Conservation (phyloP, 53 echinoderm and acorn worm genomes). For the Holothuria scabra region DNA sequence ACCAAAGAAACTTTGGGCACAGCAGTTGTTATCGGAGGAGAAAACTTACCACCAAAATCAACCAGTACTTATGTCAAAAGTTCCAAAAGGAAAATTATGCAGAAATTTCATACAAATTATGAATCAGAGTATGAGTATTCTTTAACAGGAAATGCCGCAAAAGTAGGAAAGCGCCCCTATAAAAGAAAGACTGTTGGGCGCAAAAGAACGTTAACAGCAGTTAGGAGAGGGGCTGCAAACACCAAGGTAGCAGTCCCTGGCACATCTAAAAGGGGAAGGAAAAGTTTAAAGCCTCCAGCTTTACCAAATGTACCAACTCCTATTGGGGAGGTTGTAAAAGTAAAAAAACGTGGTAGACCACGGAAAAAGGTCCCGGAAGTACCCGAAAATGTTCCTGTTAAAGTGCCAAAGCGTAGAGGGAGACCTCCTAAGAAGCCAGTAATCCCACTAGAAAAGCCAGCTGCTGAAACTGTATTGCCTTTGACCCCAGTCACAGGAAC, state of each 20-base stretch:
- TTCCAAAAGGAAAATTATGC: conserved; percentile 48
- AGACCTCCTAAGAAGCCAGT: conserved; percentile 60
- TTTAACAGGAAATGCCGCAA: conserved; percentile 45
- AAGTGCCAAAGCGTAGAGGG: conserved; percentile 57
- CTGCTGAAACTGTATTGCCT: conserved; percentile 37
- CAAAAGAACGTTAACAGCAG: conserved; percentile 24
- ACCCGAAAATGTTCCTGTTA: conserved; percentile 18
- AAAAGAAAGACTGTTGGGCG: conserved; percentile 39
- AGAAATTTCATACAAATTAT: conserved; percentile 45
- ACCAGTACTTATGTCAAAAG: conserved; percentile 45
- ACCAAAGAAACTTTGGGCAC: background rate
- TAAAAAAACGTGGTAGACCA: conserved; percentile 66
- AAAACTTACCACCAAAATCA: conserved; percentile 28
- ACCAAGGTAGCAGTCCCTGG: background rate
- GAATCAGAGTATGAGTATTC: conserved; percentile 57
- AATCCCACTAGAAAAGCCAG: conserved; percentile 28
- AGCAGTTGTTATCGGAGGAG: background rate
- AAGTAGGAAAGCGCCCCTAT: conserved; percentile 41
- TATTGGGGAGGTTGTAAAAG: conserved; percentile 47
- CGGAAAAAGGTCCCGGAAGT: conserved; percentile 42
- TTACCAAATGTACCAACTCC: conserved; percentile 12
- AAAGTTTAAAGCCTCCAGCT: background rate
- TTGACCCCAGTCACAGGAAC: conserved; percentile 31
- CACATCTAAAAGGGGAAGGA: conserved; percentile 25
- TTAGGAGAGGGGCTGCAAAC: conserved; percentile 18